Percentiles rank a stretch among this genome's conserved stretches.
Conservation (phyloP, 2,797 vertebrate genomes). For the Takifugu rubripes region DNA sequence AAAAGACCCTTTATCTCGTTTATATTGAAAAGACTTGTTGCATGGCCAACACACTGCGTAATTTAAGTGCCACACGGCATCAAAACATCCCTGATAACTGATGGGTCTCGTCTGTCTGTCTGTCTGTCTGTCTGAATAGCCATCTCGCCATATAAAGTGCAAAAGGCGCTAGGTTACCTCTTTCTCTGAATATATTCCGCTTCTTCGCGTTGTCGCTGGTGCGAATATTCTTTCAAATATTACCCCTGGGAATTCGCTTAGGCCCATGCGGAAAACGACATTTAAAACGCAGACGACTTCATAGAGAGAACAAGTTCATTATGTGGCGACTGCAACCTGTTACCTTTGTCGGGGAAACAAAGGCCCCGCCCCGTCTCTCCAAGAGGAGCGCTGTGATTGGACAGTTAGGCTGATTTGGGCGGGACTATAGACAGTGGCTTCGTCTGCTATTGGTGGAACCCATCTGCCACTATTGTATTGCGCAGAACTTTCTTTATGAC, state of each 20-base stretch:
- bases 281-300: slow-evolving; percentile 13
- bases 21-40: not conserved
- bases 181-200: slow-evolving; percentile 25
- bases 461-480: slow-evolving; percentile 7
- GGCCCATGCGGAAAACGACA: not conserved
- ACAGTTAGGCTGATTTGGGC: slow-evolving; percentile 5
- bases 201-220: slow-evolving; percentile 8
- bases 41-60: not conserved
- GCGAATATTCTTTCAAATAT: slow-evolving; percentile 5
- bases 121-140: slow-evolving; percentile 23
- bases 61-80: not conserved
- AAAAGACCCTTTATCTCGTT: not conserved
- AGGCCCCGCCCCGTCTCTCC: slow-evolving; percentile 56
- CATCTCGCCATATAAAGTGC: slow-evolving; percentile 26
- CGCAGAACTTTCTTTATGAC: slow-evolving; percentile 1
- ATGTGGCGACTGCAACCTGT: slow-evolving; percentile 67
- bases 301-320: slow-evolving; percentile 56
- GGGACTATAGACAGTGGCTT: slow-evolving; percentile 1
- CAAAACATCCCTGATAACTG: not conserved
- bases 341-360: slow-evolving; percentile 66
- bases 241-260: slow-evolving; percentile 18
- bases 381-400: slow-evolving; percentile 54
- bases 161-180: slow-evolving; percentile 54
- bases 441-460: slow-evolving; percentile 47
- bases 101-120: slow-evolving; percentile 1